phyloP scores from a whole-genome alignment of 2,113 vertebrate species.

The Enhydra lutris region DNA sequence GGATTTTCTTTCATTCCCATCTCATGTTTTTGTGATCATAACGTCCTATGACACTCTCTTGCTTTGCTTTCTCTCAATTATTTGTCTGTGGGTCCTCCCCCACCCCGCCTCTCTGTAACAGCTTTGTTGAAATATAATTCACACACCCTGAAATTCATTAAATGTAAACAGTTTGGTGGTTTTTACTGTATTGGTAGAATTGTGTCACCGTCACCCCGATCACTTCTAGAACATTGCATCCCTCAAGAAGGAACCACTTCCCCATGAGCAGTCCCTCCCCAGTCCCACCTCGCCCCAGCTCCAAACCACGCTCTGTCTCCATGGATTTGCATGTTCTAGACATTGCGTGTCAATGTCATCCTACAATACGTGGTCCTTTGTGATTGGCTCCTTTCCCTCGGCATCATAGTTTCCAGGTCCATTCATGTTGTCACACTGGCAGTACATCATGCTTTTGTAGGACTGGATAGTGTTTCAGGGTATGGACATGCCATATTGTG shows the following conservation, averaged over 20 bases:
- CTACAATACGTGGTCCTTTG: background rate
- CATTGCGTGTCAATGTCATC: background rate
- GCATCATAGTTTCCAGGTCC: background rate
- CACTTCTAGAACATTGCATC: background rate
- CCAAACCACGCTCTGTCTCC: background rate
- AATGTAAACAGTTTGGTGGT: background rate
- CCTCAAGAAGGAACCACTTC: background rate
- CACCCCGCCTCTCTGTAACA: background rate
- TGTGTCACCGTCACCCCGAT: fast-evolving
- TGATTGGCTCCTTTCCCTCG: background rate
- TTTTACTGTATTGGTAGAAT: too few species aligned
- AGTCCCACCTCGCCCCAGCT: fast-evolving
- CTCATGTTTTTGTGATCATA: background rate
- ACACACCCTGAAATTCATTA: background rate
- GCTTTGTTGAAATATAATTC: background rate
- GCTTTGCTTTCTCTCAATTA: background rate
- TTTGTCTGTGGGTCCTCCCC: too few species aligned
- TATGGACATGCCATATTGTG: too few species aligned
- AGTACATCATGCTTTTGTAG: fast-evolving
- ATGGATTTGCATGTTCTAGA: background rate
- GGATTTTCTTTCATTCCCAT: background rate
- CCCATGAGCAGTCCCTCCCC: too few species aligned
- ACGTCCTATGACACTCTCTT: fast-evolving
- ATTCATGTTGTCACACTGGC: fast-evolving
- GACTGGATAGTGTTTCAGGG: background rate